Percentiles rank a stretch among this genome's conserved stretches.
Evolutionary conservation across 2,888 invertebrate species (phyloP).

Genomic region (Drosophila testacea): DNA sequence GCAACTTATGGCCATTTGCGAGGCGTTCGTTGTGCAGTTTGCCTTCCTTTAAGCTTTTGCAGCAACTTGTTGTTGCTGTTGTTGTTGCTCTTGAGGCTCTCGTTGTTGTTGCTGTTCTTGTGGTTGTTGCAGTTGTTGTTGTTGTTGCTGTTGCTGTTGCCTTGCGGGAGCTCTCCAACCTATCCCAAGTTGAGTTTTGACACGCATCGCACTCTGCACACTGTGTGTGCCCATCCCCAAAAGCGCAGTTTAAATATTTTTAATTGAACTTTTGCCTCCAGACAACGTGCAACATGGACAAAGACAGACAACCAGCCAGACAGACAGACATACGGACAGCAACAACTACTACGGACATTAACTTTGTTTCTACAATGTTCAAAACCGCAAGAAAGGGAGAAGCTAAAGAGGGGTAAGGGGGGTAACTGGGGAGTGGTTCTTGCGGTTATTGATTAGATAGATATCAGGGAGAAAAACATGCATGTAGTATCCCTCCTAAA

Average conservation of each 20-base stretch:
- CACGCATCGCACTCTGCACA: conserved; percentile 72
- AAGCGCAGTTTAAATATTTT: conserved; percentile 75
- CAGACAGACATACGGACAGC: conserved; percentile 20
- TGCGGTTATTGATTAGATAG: conserved; percentile 77
- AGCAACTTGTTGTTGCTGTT: conserved; percentile 34
- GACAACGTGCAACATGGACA: conserved; percentile 51
- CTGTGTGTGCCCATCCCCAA: conserved; percentile 37
- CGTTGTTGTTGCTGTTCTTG: conserved; percentile 25
- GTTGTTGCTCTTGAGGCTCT: conserved; percentile 30
- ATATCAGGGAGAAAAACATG: conserved; percentile 46
- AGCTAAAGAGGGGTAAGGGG: background rate
- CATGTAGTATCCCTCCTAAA: conserved; percentile 21
- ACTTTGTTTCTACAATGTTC: conserved; percentile 52
- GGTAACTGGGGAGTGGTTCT: conserved; percentile 41
- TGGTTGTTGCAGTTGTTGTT: conserved; percentile 35
- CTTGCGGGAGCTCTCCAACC: conserved; percentile 82
- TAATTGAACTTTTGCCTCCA: conserved; percentile 82
- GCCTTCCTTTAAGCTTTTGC: conserved; percentile 15
- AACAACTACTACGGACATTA: conserved; percentile 41
- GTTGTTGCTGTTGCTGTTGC: conserved; percentile 50
- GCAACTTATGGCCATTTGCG: conserved; percentile 64
- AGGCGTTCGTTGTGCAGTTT: conserved; percentile 61
- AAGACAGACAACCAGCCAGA: conserved; percentile 18
- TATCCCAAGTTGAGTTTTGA: conserved; percentile 84
- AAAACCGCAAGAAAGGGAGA: conserved; percentile 54